A percentile compares a stretch with the other conserved stretches of the same genome.
These are phyloP conservation scores for Lordiphosa clarofinis DNA, from an alignment of 1,140 invertebrate genomes.

Conservation along the genomic window DNA sequence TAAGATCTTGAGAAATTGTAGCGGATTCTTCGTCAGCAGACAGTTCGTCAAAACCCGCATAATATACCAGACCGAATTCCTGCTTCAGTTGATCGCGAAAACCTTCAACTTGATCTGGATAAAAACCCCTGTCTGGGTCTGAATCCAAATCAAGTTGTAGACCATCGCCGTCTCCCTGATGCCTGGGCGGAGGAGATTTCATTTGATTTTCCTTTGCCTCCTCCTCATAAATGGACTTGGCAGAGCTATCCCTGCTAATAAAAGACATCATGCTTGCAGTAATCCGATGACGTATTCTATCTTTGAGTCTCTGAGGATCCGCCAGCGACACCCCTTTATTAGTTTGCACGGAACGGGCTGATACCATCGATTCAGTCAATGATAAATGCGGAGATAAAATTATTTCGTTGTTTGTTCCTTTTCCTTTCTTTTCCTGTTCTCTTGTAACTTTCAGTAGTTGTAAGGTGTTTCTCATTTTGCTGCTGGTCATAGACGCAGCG, in stretches of 20 bases:
- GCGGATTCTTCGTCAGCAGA: background rate
- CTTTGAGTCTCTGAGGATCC: background rate
- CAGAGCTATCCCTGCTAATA: background rate
- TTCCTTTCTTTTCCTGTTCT: too few species aligned
- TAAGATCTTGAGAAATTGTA: background rate
- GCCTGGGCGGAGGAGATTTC: background rate
- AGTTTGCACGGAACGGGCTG: too few species aligned
- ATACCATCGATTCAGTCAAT: too few species aligned
- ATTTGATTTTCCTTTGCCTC: background rate
- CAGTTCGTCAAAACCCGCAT: background rate
- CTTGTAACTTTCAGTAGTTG: too few species aligned
- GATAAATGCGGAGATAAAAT: too few species aligned
- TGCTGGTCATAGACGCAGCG: too few species aligned
- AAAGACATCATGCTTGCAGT: conserved; percentile 3
- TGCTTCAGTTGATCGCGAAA: background rate
- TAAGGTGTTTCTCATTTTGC: too few species aligned
- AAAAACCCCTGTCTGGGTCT: background rate
- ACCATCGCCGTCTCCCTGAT: conserved; percentile 1
- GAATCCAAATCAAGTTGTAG: background rate
- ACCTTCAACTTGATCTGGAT: background rate
- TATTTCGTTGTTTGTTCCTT: too few species aligned
- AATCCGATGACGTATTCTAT: background rate
- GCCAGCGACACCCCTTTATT: background rate
- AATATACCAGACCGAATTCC: too few species aligned
- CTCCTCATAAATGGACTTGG: background rate